Evolutionary conservation across 2,888 invertebrate species (phyloP).

Genomic region (Pantelozetes paolii): DNA sequence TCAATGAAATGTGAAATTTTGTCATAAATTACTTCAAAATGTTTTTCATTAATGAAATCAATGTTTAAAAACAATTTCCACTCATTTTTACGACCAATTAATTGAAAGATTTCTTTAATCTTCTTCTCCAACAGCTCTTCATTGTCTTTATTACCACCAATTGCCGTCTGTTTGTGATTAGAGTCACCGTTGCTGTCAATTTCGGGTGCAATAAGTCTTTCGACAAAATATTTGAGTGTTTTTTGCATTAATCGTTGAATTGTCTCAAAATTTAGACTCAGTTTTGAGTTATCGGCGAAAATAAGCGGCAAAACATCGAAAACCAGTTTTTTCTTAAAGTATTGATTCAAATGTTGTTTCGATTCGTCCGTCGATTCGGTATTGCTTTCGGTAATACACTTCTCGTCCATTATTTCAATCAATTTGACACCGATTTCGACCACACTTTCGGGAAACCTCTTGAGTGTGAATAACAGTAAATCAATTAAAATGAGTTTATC

Average conservation of each 20-base stretch:
- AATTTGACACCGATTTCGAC: slow-evolving; percentile 31
- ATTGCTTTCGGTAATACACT: not conserved
- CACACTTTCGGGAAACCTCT: slow-evolving; percentile 41
- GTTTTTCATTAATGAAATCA: slow-evolving; percentile 12
- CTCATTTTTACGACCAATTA: slow-evolving; percentile 30
- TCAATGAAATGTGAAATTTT: slow-evolving; percentile 13
- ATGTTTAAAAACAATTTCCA: slow-evolving; percentile 10
- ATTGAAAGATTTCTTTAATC: slow-evolving; percentile 14
- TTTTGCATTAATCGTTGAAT: slow-evolving; percentile 11
- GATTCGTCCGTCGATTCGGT: not conserved
- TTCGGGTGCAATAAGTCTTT: not conserved
- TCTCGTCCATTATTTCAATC: slow-evolving; percentile 28
- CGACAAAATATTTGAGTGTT: slow-evolving; percentile 5
- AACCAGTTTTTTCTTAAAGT: slow-evolving; percentile 27
- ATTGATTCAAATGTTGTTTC: slow-evolving; percentile 13
- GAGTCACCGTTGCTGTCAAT: no score
- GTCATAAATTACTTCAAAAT: slow-evolving; percentile 13
- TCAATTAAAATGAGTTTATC: slow-evolving; percentile 17
- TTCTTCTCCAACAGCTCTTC: not conserved
- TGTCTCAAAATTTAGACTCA: not conserved
- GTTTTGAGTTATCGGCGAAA: slow-evolving; percentile 35
- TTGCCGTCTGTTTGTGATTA: not conserved
- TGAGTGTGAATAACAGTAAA: slow-evolving; percentile 39
- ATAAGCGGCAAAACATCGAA: slow-evolving; percentile 42
- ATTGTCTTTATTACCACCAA: not conserved